Conservation (phyloP, 2,113 vertebrate species). For the Rallus limicola region DNA sequence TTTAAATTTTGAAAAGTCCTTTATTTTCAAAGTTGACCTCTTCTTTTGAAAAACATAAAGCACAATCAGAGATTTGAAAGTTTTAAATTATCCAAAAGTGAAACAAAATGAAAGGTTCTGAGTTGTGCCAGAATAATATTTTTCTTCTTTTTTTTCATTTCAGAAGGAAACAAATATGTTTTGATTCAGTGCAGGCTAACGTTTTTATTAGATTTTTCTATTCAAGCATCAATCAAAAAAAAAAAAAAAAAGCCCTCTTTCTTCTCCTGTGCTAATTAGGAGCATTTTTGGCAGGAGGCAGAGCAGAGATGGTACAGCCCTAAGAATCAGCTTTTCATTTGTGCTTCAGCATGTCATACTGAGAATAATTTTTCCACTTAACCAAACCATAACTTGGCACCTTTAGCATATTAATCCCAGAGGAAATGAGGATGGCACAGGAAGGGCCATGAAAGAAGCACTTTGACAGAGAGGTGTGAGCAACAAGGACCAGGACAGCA, state of each 20-base stretch:
- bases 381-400: not conserved
- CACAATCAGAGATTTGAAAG: not conserved
- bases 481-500: not conserved
- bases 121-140: not conserved
- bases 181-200: not conserved
- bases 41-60: not conserved
- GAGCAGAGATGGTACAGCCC: not conserved
- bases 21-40: not conserved
- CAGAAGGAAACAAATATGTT: not conserved
- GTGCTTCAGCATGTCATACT: not conserved
- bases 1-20: not conserved
- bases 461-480: not conserved
- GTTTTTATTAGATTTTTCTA: not conserved
- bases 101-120: not conserved
- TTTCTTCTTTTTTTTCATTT: not conserved
- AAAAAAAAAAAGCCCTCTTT: not conserved
- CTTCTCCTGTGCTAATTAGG: not conserved
- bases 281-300: not conserved
- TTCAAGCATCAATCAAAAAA: not conserved
- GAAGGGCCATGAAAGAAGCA: not conserved
- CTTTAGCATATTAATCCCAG: not conserved
- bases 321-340: not conserved
- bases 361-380: not conserved
- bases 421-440: not conserved
- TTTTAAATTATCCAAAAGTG: not conserved